Percentiles rank a stretch among this genome's conserved stretches.
These are phyloP conservation scores for Sipha flava DNA, from an alignment of 1,140 invertebrate species.

Conservation along the genomic window DNA sequence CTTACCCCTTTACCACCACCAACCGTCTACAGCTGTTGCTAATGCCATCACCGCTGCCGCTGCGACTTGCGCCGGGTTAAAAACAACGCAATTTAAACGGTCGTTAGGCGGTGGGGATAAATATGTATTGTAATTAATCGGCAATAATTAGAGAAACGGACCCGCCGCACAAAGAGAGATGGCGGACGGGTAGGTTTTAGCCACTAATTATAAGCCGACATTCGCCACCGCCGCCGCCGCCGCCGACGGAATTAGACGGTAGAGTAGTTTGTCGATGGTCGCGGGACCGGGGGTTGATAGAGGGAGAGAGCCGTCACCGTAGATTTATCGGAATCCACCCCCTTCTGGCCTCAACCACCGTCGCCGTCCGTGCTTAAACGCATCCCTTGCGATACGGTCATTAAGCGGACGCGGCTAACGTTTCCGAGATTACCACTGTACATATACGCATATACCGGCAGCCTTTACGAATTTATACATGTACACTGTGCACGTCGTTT, in stretches of 20 bases:
- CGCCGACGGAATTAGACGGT: not conserved
- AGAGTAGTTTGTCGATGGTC: not conserved
- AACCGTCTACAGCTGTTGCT: not conserved
- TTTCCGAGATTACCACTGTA: not conserved
- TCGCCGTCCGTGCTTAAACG: not conserved
- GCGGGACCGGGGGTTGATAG: not conserved
- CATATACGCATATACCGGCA: too few species aligned
- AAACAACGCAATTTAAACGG: constrained; percentile 12
- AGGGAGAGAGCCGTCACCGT: not conserved
- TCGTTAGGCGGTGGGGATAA: not conserved
- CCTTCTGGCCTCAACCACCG: not conserved
- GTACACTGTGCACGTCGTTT: too few species aligned
- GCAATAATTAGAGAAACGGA: not conserved
- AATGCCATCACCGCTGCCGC: too few species aligned
- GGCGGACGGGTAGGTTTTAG: not conserved
- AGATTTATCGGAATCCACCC: not conserved
- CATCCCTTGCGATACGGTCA: constrained; percentile 17
- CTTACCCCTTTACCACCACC: not conserved
- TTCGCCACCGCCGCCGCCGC: not conserved
- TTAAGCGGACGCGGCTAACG: not conserved
- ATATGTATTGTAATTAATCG: constrained; percentile 16
- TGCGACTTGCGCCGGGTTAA: not conserved
- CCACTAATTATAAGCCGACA: constrained; percentile 4
- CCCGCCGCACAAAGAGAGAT: not conserved
- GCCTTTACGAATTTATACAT: too few species aligned